These are phyloP conservation scores for Hemistola chrysoprasaria DNA, from an alignment of 2,888 invertebrate genomes.

Conservation along the genomic window DNA sequence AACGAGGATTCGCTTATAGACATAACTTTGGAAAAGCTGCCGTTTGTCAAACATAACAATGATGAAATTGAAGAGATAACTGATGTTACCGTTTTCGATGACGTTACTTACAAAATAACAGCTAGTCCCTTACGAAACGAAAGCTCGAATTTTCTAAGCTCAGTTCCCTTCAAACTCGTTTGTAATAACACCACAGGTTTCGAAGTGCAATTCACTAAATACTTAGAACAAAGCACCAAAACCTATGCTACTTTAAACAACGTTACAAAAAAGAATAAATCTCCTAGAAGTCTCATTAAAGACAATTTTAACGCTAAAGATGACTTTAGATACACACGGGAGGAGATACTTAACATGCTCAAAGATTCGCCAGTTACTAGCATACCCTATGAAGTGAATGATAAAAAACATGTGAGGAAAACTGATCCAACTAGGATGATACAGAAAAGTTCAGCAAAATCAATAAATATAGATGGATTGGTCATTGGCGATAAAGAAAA, in stretches of 20 bases:
- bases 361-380: conserved; percentile 71
- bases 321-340: conserved; percentile 56
- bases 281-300: conserved; percentile 54
- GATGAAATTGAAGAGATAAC: conserved; percentile 41
- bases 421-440: conserved; percentile 63
- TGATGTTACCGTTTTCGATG: conserved; percentile 30
- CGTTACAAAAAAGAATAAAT: conserved; percentile 51
- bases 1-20: conserved; percentile 68
- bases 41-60: conserved; percentile 61
- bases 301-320: conserved; percentile 51
- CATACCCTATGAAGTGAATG: conserved; percentile 57
- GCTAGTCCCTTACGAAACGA: conserved; percentile 63
- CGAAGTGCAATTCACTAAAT: conserved; percentile 67
- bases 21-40: conserved; percentile 62
- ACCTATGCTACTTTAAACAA: conserved; percentile 54
- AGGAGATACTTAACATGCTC: conserved; percentile 71
- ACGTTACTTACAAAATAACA: conserved; percentile 56
- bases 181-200: conserved; percentile 63
- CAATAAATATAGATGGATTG: conserved; percentile 53
- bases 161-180: conserved; percentile 66
- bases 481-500: conserved; percentile 52
- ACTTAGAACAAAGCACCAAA: conserved; percentile 55
- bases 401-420: conserved; percentile 65
- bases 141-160: conserved; percentile 58
- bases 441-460: conserved; percentile 52